Evolutionary conservation across 2,888 invertebrate species (phyloP).

Genomic region (Monopis laevigella): DNA sequence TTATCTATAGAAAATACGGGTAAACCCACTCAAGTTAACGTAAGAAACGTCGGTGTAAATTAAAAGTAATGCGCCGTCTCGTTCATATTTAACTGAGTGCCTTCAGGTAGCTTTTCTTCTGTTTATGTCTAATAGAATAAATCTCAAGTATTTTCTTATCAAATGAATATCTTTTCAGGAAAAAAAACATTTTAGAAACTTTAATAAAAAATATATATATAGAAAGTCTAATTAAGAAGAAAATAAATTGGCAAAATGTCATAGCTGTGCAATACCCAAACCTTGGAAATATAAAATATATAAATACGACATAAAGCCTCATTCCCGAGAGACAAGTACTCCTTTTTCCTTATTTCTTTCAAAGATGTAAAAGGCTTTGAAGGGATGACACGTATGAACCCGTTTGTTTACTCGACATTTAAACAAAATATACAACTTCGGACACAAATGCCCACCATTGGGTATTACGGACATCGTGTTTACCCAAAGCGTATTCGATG

Average conservation of each 20-base stretch:
- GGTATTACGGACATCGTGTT: too few species aligned
- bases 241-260: too few species aligned
- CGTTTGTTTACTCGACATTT: constrained; percentile 22
- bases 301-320: constrained; percentile 26
- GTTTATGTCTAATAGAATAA: constrained; percentile 7
- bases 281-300: too few species aligned
- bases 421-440: constrained; percentile 21
- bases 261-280: too few species aligned
- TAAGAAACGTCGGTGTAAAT: constrained; percentile 49
- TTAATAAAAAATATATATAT: too few species aligned
- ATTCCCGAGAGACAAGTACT: constrained; percentile 25
- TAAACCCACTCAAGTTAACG: constrained; percentile 29
- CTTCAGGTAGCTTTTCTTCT: constrained; percentile 10
- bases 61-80: constrained; percentile 58
- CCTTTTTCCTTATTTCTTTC: constrained; percentile 28
- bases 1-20: constrained; percentile 40
- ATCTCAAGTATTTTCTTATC: constrained; percentile 1
- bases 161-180: background rate
- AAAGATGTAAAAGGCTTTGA: constrained; percentile 27
- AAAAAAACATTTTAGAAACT: too few species aligned
- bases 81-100: constrained; percentile 61
- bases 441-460: constrained; percentile 12
- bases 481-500: too few species aligned
- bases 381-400: constrained; percentile 21
- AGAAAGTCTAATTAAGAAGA: too few species aligned